Conservation (phyloP, 1,140 invertebrate genomes). For the Eumaeus atala region DNA sequence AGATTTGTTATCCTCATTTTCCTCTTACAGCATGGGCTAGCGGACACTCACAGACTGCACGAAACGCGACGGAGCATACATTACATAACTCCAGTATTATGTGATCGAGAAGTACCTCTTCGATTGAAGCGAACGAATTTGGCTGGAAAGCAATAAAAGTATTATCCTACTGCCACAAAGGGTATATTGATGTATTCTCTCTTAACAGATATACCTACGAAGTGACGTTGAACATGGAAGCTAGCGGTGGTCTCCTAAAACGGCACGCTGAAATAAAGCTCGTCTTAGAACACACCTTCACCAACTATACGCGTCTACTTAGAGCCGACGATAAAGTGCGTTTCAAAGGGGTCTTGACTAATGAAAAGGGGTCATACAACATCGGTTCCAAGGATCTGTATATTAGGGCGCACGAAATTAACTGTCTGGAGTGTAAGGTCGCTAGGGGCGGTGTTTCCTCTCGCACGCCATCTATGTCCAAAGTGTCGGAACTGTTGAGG, state of each 20-base stretch:
- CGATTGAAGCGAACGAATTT: no score
- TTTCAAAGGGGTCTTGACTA: conserved; percentile 79
- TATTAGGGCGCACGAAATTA: conserved; percentile 78
- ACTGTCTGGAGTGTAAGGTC: conserved; percentile 80
- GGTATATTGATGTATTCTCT: not conserved
- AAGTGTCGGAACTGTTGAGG: conserved; percentile 58
- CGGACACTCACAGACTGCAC: no score
- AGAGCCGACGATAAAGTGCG: conserved; percentile 81
- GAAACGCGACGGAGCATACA: no score
- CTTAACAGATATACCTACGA: conserved; percentile 79
- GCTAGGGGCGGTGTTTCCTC: conserved; percentile 67
- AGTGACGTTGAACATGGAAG: conserved; percentile 80
- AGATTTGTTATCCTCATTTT: no score
- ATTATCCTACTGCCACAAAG: no score
- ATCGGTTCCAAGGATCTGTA: conserved; percentile 75
- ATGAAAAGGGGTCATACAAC: conserved; percentile 56
- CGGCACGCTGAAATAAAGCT: conserved; percentile 77
- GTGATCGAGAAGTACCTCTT: no score
- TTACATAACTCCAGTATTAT: no score
- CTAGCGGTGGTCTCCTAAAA: conserved; percentile 77
- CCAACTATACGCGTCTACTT: conserved; percentile 81
- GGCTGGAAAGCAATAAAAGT: no score
- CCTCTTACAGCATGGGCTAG: no score
- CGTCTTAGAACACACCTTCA: conserved; percentile 78
- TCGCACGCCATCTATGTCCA: conserved; percentile 55